A percentile compares a stretch with the other conserved stretches of the same genome.
phyloP scores from a whole-genome alignment of 2,888 invertebrate genomes.

The Ormyrus rosae region DNA sequence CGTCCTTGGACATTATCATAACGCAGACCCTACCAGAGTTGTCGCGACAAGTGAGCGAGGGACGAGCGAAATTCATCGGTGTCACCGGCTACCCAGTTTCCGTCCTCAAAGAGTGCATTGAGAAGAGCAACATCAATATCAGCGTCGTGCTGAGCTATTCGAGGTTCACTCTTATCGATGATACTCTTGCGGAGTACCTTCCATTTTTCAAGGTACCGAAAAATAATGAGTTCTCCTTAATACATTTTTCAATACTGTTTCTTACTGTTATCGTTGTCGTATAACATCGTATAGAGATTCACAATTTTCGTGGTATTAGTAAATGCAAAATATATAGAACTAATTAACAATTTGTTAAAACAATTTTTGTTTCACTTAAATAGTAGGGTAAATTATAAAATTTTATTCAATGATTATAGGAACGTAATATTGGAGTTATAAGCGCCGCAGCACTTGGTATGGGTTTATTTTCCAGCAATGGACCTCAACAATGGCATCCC shows the following conservation, averaged over 20 bases:
- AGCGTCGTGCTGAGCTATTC: constrained; percentile 87
- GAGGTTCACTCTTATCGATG: constrained; percentile 88
- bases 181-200: constrained; percentile 84
- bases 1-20: constrained; percentile 84
- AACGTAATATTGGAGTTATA: constrained; percentile 85
- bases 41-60: constrained; percentile 83
- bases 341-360: neutral
- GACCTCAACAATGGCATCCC: constrained; percentile 89
- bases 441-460: constrained; percentile 90
- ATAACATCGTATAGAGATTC: neutral
- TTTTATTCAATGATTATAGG: constrained; percentile 73
- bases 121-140: constrained; percentile 81
- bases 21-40: constrained; percentile 92
- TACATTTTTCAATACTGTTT: too few relatives aligned
- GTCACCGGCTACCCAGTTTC: constrained; percentile 91
- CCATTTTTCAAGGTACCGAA: constrained; percentile 84
- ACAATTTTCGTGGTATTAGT: neutral
- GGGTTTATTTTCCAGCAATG: constrained; percentile 87
- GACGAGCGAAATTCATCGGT: constrained; percentile 88
- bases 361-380: neutral
- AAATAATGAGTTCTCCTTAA: too few relatives aligned
- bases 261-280: constrained; percentile 1
- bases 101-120: constrained; percentile 84
- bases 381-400: neutral
- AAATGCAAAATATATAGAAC: neutral